These are phyloP conservation scores for Phymatocera aterrima DNA, from an alignment of 2,888 invertebrate species.

Conservation along the genomic window DNA sequence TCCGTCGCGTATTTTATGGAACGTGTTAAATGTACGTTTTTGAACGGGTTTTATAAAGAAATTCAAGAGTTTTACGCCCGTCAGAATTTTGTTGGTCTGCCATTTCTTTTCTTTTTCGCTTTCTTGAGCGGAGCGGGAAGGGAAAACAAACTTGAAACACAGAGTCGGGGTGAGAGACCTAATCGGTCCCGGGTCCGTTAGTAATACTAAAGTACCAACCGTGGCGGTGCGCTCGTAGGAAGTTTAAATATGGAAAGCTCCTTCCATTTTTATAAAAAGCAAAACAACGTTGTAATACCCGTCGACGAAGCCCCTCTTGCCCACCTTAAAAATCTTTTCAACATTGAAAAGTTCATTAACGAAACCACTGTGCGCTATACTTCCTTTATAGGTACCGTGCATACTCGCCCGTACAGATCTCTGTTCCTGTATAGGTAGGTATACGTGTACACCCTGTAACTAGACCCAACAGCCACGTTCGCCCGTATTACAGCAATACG, in stretches of 20 bases:
- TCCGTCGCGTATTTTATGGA: not conserved
- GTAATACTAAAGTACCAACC: not conserved
- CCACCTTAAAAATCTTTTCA: not conserved
- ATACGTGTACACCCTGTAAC: too few relatives aligned
- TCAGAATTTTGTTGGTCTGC: too few relatives aligned
- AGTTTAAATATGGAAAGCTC: slow-evolving; percentile 13
- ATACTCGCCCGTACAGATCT: not conserved
- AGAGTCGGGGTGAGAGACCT: slow-evolving; percentile 13
- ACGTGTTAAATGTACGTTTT: not conserved
- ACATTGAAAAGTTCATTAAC: slow-evolving; percentile 12
- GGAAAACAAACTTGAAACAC: slow-evolving; percentile 22
- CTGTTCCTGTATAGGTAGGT: too few relatives aligned
- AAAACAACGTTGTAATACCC: not conserved
- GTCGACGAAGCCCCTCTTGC: not conserved
- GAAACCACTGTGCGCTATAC: not conserved
- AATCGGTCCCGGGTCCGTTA: slow-evolving; percentile 26
- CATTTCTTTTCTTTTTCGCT: not conserved
- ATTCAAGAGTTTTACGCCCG: not conserved
- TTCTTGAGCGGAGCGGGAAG: slow-evolving; percentile 9
- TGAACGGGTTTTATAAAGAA: too few relatives aligned
- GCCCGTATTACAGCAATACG: not conserved
- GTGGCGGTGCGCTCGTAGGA: not conserved
- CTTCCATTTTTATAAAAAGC: slow-evolving; percentile 1
- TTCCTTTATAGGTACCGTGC: not conserved
- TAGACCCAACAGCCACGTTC: too few relatives aligned